Evolutionary conservation across 2,888 invertebrate genomes (phyloP), one percentile per base, ranked within the genome.

Genomic region (Acanthosepion lycidas): DNA sequence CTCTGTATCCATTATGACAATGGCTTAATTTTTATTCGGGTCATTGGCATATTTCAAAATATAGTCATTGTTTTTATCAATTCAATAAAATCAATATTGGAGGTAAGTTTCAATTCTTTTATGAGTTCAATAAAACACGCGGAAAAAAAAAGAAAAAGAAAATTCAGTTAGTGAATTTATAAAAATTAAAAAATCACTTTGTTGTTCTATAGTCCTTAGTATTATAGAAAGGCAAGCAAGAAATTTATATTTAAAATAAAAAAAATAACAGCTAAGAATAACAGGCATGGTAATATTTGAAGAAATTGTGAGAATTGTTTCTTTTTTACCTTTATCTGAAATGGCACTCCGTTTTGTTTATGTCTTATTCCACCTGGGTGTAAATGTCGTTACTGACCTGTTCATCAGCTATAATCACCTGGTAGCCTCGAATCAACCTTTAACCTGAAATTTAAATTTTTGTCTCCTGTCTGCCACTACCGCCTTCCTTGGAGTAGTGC

Each of bases 341-440:
- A 78, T 78, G 78, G n/a, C 78, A 78, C 78, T n/a, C n/a, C 33
- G 78, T 78, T 78, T 42, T 78, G 78, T 78, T 78, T 78, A 78
- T 78, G 78, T 18, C 78, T 78, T 78, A 78, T 78, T 33, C 78
- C 78, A 78, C 78, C 33, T 78, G 78, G n/a, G 78, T 78, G 78
- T 78, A n/a, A 78, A 78, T 78, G 78, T 78, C n/a, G n/a, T 78
- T n/a, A 78, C n/a, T 78, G 78, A 78, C 78, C 78, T 78, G 78
- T 78, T 78, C 78, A 78, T 78, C 78, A 33, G 15, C 78, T 78
- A 15, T 78, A 78, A 78, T 78, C 78, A 78, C 78, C n/a, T 78
- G 78, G 78, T 33, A 78, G 78, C 18, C 78, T 78, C 33, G 78
- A 78, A 33, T 78, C 78, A 78, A 78, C 78, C 78, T 78, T 78